A percentile compares a stretch with the other conserved stretches of the same genome.
Conservation (phyloP, 35 echinoderm and acorn worm genomes). For the Holothuria glaberrima region DNA sequence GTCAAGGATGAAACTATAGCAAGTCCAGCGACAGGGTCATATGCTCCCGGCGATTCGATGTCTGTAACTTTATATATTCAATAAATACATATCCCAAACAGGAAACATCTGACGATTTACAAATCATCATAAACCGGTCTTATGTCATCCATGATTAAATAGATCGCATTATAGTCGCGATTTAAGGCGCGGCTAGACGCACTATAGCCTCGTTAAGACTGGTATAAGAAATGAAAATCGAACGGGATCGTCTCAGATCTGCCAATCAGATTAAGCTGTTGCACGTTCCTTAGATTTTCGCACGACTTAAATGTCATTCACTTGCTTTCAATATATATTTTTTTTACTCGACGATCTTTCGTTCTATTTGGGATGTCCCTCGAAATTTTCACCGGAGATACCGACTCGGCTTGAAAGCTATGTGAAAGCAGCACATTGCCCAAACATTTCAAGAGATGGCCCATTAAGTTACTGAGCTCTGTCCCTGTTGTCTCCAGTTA, state of each 20-base stretch:
- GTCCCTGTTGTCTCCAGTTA: too few relatives aligned
- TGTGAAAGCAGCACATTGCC: not conserved
- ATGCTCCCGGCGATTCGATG: too few relatives aligned
- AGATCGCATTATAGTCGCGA: not conserved
- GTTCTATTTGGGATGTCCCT: not conserved
- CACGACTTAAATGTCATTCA: conserved; percentile 16
- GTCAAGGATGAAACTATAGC: not conserved
- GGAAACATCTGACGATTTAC: conserved; percentile 13
- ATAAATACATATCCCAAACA: conserved; percentile 29
- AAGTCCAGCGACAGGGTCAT: not conserved
- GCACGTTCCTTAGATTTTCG: conserved; percentile 27
- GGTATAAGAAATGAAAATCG: not conserved
- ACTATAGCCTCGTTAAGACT: not conserved
- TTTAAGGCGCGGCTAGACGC: not conserved
- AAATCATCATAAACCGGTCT: conserved; percentile 10
- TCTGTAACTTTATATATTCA: conserved; percentile 7
- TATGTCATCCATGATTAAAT: conserved; percentile 36
- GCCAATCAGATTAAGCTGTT: conserved; percentile 41
- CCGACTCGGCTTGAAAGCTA: not conserved
- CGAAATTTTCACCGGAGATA: not conserved
- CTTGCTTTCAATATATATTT: not conserved
- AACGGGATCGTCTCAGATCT: not conserved
- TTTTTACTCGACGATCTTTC: not conserved
- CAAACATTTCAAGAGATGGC: not conserved
- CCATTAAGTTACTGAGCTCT: not conserved